Evolutionary conservation across 2,113 vertebrate genomes (phyloP), one percentile per base, ranked within the genome.

Genomic region (Sinocyclocheilus rhinocerous): DNA sequence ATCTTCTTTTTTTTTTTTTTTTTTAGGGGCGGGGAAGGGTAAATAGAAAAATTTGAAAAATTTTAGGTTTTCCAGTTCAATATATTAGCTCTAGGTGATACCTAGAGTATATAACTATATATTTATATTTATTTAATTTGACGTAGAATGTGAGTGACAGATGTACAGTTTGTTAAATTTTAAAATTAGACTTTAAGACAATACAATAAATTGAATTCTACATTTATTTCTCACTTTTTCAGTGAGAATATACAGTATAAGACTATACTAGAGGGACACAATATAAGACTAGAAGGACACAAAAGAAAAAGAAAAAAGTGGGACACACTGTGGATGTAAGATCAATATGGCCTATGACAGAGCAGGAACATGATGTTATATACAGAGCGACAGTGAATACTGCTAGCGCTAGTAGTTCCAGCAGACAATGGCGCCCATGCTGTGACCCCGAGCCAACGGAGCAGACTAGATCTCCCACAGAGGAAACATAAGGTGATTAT

Each of bases 401-500:
- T 2, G 1, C 29, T 69, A 69, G 29, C 16, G 16, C 11, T 15
- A 65, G 52, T 26, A 15, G 15, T 18, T 59, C 11, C 42, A 33
- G 45, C 18, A 65, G 70, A 55, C 29, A 42, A 85, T 48, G 79
- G n/a, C 33, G 36, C 48, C 42, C 76, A 55, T 81, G 76, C 82
- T 85, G 84, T 55, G 75, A 78, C 75, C 75, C 75, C 13, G 80
- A 52, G 81, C 67, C 33, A 45, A 36, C 12, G 16, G 45, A 83
- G 55, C 52, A 80, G 61, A 55, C 76, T 59, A 85, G 33, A 67
- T 86, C 73, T 63, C 81, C 81, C 65, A 63, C 63, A 18, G 81
- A 75, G 63, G 67, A 83, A 79, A 33, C 80, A 83, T 57, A 86
- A 70, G 81, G 22, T n/a, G 77, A 84, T 29, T 77, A 75, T 85